Evolutionary conservation across 2,888 invertebrate genomes (phyloP), one percentile per base, ranked within the genome.

Genomic region (Phoenoteleia sp.): DNA sequence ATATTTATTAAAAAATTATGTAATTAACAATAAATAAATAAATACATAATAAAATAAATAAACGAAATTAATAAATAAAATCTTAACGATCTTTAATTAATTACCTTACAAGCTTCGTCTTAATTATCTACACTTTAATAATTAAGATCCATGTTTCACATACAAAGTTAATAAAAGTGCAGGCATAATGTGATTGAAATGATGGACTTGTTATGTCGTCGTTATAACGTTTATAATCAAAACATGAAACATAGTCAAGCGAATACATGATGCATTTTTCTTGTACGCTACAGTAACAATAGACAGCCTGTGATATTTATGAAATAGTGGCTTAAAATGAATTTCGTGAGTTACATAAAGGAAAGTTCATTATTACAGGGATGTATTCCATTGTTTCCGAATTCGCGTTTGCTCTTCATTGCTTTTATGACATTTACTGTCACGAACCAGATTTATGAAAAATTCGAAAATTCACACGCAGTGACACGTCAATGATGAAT

Each of bases 381-480:
- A 39, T 47, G 60, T 45, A 62, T 67, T 60, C 76, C 76, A 84
- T 86, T 86, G 86, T 86, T 83, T 86, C 21, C 60, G 71, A 76
- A 66, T 72, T 74, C 60, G 75, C 69, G 67, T 60, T 75, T 75
- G 64, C 82, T 64, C 80, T 69, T 69, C 84, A 74, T 58, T 56
- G 75, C 84, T 85, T 82, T 75, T 54, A 52, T 77, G 79, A 80
- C 72, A 75, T 72, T 76, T 72, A 85, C 85, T 84, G 84, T 85
- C 82, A 60, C 77, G 76, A 76, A 49, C 19, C 58, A 58, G 69
- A 76, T 85, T 82, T 83, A 85, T 81, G 84, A 85, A 86, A 86
- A 86, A 85, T 77, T 82, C 62, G 67, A 58, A 85, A 75, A 77
- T 75, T 62, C 74, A 60, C 75, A 72, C 74, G 69, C 69, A 47